Base-by-base conservation (phyloP, 1,140 invertebrate species). In the Ips nitidus region DNA sequence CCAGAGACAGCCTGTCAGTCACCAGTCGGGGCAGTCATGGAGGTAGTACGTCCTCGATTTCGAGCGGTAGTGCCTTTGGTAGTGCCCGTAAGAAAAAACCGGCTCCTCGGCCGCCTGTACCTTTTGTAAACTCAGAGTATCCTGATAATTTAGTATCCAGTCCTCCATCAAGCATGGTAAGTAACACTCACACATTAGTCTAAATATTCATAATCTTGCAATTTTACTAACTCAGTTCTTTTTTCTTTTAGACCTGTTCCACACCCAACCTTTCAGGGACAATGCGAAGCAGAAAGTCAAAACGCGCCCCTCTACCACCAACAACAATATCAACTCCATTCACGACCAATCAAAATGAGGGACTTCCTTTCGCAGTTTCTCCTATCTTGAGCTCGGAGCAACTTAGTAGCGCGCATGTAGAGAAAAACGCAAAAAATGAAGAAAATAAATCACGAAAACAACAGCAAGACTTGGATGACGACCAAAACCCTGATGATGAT, bases 41-140 rank as follows among this genome's bases (percentile, higher is more conserved):
- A 4, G 79, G 77, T 3, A 80, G 79, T 1, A 74, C 64, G n/a
- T 75, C 77, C 5, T 80, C 80, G 2, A 60, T 80, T 6, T 75
- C 78, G 1, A 74, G 73, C 42, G 67, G 58, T 7, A 73, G 72
- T 62, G 53, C 53, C 2, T 55, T 71, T 40, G 72, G 72, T 8
- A 81, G 80, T 72, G 72, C 83, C n/a, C 82, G 86, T 50, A 91
- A 90, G 75, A 90, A 90, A 75, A 87, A 89, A 66, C 86, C 84
- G 1, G 89, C 90, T 2, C 90, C 90, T 1, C 85, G 84, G 40
- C 90, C 90, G 59, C 89, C 89, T 1, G 82, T 78, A 50, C 87
- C 76, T 3, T 75, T 65, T 58, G 40, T 66, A 61, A 22, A n/a
- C 4, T 38, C 47, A 60, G 70, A 70, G 41, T 62, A 64, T 45